A percentile compares a stretch with the other conserved stretches of the same genome.
Evolutionary conservation across 2,797 vertebrate species (phyloP).

Genomic region (Myotis findleyi): DNA sequence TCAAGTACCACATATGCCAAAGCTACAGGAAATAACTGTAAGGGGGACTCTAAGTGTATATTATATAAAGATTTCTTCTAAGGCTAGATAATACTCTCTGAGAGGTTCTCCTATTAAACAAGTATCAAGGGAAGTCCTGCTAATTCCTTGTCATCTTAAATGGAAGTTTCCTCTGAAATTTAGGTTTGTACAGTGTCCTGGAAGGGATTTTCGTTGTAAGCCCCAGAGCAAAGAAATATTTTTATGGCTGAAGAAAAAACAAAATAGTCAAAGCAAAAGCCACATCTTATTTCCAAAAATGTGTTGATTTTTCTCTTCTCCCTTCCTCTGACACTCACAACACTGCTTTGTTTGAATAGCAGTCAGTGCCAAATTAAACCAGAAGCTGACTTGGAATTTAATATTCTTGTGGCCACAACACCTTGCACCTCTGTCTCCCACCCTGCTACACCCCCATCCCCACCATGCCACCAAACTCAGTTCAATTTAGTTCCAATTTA

Average conservation of each 20-base stretch:
- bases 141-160: conserved; percentile 63
- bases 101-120: conserved; percentile 46
- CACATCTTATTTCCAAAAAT: conserved; percentile 76
- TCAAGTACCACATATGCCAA: neutral
- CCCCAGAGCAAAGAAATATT: conserved; percentile 63
- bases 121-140: conserved; percentile 34
- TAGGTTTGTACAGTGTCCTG: conserved; percentile 43
- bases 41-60: neutral
- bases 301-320: conserved; percentile 73
- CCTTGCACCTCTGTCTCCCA: conserved; percentile 15
- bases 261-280: conserved; percentile 69
- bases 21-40: neutral
- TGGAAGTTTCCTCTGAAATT: conserved; percentile 57
- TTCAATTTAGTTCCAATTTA: conserved; percentile 55
- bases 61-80: neutral
- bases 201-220: conserved; percentile 62
- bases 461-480: neutral
- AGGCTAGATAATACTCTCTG: neutral
- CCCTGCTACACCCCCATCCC: neutral
- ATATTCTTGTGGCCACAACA: conserved; percentile 60
- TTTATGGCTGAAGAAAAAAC: conserved; percentile 58
- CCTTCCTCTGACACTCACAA: conserved; percentile 75
- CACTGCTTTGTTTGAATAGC: conserved; percentile 64
- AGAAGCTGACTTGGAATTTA: conserved; percentile 61
- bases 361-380: conserved; percentile 74